phyloP scores from a whole-genome alignment of 2,113 vertebrate species.

The Philantomba maxwellii region DNA sequence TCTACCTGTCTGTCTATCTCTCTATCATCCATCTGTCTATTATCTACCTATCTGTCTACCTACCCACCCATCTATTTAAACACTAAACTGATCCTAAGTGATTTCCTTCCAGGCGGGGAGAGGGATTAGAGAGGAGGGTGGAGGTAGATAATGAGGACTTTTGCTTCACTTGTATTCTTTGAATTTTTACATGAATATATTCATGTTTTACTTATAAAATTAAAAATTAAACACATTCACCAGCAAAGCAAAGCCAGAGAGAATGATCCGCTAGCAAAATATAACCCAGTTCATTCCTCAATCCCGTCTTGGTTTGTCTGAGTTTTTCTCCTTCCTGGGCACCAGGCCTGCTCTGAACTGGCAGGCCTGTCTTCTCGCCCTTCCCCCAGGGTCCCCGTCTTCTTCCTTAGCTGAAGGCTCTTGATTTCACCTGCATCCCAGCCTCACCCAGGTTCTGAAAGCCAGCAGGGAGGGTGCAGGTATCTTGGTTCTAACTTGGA shows the following conservation, averaged over 20 bases:
- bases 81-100: neutral
- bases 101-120: neutral
- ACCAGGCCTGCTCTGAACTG: neutral
- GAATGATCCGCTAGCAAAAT: neutral
- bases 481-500: neutral
- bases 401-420: neutral
- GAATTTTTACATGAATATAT: neutral
- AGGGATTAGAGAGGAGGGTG: neutral
- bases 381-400: neutral
- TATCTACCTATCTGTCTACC: neutral
- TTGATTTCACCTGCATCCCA: neutral
- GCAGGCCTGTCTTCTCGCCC: neutral
- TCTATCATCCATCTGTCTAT: neutral
- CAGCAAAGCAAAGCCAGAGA: neutral
- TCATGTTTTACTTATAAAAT: constrained; percentile 1
- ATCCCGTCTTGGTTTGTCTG: neutral
- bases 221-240: constrained; percentile 8
- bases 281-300: neutral
- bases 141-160: neutral
- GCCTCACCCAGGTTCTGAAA: neutral
- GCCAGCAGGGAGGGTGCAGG: neutral
- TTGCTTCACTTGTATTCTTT: neutral
- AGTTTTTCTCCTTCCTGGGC: neutral
- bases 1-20: neutral
- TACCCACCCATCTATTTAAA: neutral